phyloP scores from a whole-genome alignment of 2,888 invertebrate genomes.

The Psylliodes chrysocephalus region DNA sequence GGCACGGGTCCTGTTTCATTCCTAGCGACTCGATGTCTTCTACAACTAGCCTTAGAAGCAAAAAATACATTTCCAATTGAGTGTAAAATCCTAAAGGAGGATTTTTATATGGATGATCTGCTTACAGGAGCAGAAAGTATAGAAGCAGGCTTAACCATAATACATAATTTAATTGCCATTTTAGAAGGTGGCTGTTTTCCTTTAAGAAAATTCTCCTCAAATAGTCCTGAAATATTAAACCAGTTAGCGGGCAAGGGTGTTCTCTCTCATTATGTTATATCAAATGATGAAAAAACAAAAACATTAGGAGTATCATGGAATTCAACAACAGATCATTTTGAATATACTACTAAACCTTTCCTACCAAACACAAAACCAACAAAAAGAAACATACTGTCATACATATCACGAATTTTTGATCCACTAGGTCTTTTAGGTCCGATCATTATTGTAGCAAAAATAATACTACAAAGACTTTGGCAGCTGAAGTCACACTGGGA shows the following conservation, averaged over 20 bases:
- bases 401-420: too few species aligned
- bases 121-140: slow-evolving; percentile 16
- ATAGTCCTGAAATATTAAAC: background rate
- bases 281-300: background rate
- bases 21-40: slow-evolving; percentile 30
- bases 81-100: background rate
- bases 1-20: slow-evolving; percentile 24
- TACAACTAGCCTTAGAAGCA: slow-evolving; percentile 25
- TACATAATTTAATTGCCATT: background rate
- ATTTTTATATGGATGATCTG: slow-evolving; percentile 5
- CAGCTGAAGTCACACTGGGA: background rate
- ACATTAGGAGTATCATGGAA: slow-evolving; percentile 22
- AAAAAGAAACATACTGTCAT: background rate
- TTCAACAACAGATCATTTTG: background rate
- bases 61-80: background rate
- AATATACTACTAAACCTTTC: background rate
- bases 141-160: background rate
- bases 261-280: background rate
- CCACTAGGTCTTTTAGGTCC: too few species aligned
- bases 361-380: background rate
- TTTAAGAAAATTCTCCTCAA: background rate
- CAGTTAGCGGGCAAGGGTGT: background rate
- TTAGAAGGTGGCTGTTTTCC: background rate
- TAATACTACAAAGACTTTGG: too few species aligned
- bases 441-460: background rate